Evolutionary conservation across 1,140 invertebrate genomes (phyloP).

Genomic region (Drosophila truncata): DNA sequence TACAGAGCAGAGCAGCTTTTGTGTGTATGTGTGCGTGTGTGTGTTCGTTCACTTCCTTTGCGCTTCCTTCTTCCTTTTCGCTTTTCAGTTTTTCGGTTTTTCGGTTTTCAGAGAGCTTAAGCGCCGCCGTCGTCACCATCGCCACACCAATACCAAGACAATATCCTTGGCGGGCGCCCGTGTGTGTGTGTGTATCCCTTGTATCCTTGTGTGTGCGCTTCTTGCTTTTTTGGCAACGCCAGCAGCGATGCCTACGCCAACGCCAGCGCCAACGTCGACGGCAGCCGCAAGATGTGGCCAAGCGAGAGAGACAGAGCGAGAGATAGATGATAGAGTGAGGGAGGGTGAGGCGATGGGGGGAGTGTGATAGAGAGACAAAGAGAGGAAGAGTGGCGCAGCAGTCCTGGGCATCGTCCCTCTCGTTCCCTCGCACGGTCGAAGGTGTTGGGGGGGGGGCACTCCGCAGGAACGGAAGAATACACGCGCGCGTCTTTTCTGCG

Average conservation of each 20-base stretch:
- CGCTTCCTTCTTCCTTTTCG: conserved; percentile 74
- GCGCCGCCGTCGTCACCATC: conserved; percentile 63
- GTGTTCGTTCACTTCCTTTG: conserved; percentile 65
- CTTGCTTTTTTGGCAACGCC: conserved; percentile 45
- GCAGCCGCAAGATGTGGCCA: conserved; percentile 14
- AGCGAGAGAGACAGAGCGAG: conserved; percentile 11
- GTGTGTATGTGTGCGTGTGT: conserved; percentile 5
- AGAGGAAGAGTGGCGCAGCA: conserved; percentile 6
- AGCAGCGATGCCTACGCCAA: conserved; percentile 24
- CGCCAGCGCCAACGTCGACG: conserved; percentile 21
- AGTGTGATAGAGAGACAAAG: not conserved
- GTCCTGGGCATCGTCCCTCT: conserved; percentile 31
- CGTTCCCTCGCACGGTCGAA: conserved; percentile 1
- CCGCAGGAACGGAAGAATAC: not conserved
- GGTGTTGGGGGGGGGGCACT: not conserved
- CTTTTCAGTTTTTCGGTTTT: conserved; percentile 29
- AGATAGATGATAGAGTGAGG: not conserved
- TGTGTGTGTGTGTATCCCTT: conserved; percentile 13
- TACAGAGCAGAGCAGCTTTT: conserved; percentile 27
- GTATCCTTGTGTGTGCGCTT: conserved; percentile 13
- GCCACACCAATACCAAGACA: conserved; percentile 10
- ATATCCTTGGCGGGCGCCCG: conserved; percentile 14
- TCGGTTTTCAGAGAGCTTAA: conserved; percentile 57
- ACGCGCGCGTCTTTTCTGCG: conserved; percentile 56
- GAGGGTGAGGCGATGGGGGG: not conserved